A percentile compares a stretch with the other conserved stretches of the same genome.
Evolutionary conservation across 2,797 vertebrate species (phyloP).

Genomic region (Coracias cyanogaster): DNA sequence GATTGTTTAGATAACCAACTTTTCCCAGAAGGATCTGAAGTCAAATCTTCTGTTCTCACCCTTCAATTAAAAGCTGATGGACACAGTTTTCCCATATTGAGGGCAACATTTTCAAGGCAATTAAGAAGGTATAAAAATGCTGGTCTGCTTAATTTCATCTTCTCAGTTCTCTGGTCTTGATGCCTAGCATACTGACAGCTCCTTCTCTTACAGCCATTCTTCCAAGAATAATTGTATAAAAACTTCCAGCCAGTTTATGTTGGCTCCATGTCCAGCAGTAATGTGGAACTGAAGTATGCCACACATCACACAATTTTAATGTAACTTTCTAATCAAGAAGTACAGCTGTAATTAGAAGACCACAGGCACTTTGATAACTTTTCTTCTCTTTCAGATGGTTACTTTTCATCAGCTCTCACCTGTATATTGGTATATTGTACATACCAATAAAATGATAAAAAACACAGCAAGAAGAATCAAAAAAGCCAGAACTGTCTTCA

Average conservation of each 20-base stretch:
- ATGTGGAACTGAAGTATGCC: background rate
- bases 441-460: background rate
- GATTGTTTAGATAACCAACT: background rate
- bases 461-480: background rate
- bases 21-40: background rate
- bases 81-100: background rate
- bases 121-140: background rate
- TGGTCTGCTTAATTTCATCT: background rate
- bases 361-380: background rate
- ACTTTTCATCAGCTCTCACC: background rate
- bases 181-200: background rate
- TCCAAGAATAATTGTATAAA: background rate
- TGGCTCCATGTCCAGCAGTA: background rate
- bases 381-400: background rate
- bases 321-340: background rate
- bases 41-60: background rate
- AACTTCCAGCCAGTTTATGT: background rate
- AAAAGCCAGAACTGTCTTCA: background rate
- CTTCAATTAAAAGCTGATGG: background rate
- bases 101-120: background rate
- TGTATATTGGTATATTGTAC: background rate
- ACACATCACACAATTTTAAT: background rate
- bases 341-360: background rate
- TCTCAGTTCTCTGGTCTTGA: background rate
- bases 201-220: background rate